Base-by-base conservation (phyloP, 2,888 invertebrate species). In the Amorpha juglandis region DNA sequence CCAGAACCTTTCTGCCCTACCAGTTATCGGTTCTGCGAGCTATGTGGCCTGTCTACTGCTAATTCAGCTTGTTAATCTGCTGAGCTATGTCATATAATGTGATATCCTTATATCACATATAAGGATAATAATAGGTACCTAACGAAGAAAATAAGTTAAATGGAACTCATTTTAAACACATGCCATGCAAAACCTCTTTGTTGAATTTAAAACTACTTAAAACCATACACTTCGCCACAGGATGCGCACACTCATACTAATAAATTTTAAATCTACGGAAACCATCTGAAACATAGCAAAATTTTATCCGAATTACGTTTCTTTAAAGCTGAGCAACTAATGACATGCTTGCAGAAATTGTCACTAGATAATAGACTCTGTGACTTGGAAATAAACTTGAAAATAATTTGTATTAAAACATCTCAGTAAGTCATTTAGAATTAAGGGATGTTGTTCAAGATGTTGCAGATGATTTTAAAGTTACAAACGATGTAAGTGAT, bases 401-500 rank as follows among this genome's bases (percentile, higher is more conserved):
- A 71, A 88, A 81, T 86, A 69, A 77, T 67, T 67, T 73, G 75
- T 71, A 71, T 80, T 78, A 85, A 85, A 79, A 81, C 63, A 64
- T 75, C 77, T 70, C 82, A 78, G 84, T 88, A 83, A 84, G 90
- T 85, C 88, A 89, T 91, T 90, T 88, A 87, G 87, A 79, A 79
- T 81, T 87, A 87, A 84, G 89, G 88, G 89, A 90, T 90, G 88
- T 77, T 85, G 82, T 88, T 87, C 91, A 92, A 93, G 91, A 93
- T 92, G 92, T 90, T 92, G 90, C 88, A 84, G 76, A 78, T 78
- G 74, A 70, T 62, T 51, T 55, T 48, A 0, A 0, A 62, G 67
- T 62, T 42, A 6, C 0, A 78, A 89, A 83, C 0, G 84, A 70
- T 69, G 47, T 81, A 87, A 81, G 33, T 71, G 4, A 27, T 0